These are phyloP conservation scores for Sacculina carcini DNA, from an alignment of 2,888 invertebrate genomes.

Conservation along the genomic window DNA sequence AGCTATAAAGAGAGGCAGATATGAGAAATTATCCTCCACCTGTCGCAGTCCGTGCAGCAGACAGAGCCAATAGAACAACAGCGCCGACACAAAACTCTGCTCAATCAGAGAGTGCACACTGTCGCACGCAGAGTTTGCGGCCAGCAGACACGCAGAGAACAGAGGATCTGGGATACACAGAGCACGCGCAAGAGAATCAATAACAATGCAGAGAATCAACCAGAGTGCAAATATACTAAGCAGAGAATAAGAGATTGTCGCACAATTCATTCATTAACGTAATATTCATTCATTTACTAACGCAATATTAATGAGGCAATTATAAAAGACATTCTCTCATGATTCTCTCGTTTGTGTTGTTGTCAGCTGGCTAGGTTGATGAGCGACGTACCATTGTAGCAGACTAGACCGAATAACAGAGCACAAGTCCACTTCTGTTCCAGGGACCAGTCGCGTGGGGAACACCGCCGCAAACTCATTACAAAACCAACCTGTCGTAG, in stretches of 20 bases:
- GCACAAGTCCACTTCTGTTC: constrained; percentile 90
- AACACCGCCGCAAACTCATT: constrained; percentile 59
- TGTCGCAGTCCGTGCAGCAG: constrained; percentile 82
- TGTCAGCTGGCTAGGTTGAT: no score
- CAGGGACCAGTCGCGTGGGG: constrained; percentile 78
- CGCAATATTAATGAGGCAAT: no score
- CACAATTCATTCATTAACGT: neutral
- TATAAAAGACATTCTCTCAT: no score
- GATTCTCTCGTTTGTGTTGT: no score
- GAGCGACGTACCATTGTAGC: constrained; percentile 50
- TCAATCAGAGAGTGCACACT: constrained; percentile 72
- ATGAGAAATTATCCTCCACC: constrained; percentile 25
- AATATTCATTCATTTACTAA: constrained; percentile 17
- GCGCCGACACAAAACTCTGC: constrained; percentile 57
- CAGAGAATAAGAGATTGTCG: neutral
- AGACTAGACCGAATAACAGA: constrained; percentile 53
- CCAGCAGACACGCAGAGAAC: constrained; percentile 65
- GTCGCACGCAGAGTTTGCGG: constrained; percentile 72
- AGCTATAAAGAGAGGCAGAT: no score
- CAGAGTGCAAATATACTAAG: neutral
- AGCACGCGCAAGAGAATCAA: neutral
- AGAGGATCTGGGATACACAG: constrained; percentile 46
- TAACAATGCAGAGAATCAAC: neutral
- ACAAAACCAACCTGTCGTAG: constrained; percentile 64
- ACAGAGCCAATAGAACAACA: constrained; percentile 81